Conservation (phyloP, 2,888 invertebrate species). For the Pterostichus niger region DNA sequence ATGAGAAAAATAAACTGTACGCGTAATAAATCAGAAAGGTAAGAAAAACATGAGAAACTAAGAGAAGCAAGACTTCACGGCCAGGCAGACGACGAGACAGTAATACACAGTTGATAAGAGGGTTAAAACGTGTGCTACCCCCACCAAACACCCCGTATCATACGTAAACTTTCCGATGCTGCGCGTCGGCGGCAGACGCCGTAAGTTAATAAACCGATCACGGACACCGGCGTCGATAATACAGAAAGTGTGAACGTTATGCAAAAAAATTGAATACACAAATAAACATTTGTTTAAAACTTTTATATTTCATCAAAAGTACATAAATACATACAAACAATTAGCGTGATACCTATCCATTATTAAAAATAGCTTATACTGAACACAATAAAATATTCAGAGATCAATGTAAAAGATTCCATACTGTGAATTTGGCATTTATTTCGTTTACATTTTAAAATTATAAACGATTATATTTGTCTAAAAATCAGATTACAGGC, state of each 20-base stretch:
- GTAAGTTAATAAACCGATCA: slow-evolving; percentile 24
- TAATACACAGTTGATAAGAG: slow-evolving; percentile 60
- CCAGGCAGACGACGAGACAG: slow-evolving; percentile 47
- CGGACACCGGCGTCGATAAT: slow-evolving; percentile 1
- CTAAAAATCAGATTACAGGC: slow-evolving; percentile 57
- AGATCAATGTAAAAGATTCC: slow-evolving; percentile 64
- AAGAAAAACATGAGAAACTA: slow-evolving; percentile 42
- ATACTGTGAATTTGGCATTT: slow-evolving; percentile 64
- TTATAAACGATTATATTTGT: slow-evolving; percentile 50
- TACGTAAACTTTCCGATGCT: slow-evolving; percentile 31
- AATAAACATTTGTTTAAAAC: slow-evolving; percentile 30
- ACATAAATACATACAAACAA: slow-evolving; percentile 67
- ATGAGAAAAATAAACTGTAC: slow-evolving; percentile 16
- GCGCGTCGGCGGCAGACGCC: slow-evolving; percentile 8
- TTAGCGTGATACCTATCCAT: slow-evolving; percentile 65
- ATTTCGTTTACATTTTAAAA: slow-evolving; percentile 52
- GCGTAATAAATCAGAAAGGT: not conserved
- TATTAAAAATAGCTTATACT: slow-evolving; percentile 64
- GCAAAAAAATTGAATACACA: not conserved
- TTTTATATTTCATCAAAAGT: slow-evolving; percentile 64
- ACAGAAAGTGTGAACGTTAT: not conserved
- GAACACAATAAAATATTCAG: slow-evolving; percentile 66
- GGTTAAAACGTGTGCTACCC: slow-evolving; percentile 55
- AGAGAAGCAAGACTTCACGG: slow-evolving; percentile 48
- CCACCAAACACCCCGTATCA: slow-evolving; percentile 37